Base-by-base conservation (phyloP, 2,888 invertebrate genomes). In the Tholera decimalis region DNA sequence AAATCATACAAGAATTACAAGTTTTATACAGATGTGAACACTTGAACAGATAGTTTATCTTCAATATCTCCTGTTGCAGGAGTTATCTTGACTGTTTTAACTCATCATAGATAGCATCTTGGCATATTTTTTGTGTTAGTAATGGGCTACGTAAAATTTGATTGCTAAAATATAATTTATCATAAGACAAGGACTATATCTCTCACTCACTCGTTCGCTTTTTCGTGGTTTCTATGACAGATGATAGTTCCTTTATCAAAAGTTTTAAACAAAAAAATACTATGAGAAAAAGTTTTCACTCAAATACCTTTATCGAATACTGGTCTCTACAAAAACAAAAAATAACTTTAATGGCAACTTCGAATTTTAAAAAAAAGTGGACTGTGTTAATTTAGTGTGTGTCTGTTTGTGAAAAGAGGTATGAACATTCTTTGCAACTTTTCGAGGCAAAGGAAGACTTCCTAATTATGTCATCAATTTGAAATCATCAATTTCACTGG, bases 1-100 rank as follows among this genome's bases (percentile, higher is more conserved):
- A 59, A 63, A 59, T 73, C 58, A 63, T 63, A 74, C 54, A 59
- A 30, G 44, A 41, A 70, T 64, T 44, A 69, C 47, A 22, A 22
- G 47, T n/a, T 35, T 28, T 26, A 37, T 46, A 57, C 1, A 41
- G 35, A 55, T 62, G 44, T 51, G 9, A 30, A 49, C 35, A 55
- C 58, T 39, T 51, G 9, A 30, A 49, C 35, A 60, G 56, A 64
- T 57, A 73, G 37, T 47, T 56, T 33, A n/a, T 33, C 33, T 44
- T 46, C 44, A 55, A 37, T 41, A 43, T 69, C 39, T 30, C 30
- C 15, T 22, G 44, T 53, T 55, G 56, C 11, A 37, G 30, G 22
- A 53, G 20, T 56, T 69, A 73, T 73, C 73, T 63, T 58, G 20
- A 24, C 28, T 57, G 13, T 35, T 46, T 55, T 51, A 37, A 43